phyloP scores from a whole-genome alignment of 2,113 vertebrate genomes.

The Ascaphus truei region DNA sequence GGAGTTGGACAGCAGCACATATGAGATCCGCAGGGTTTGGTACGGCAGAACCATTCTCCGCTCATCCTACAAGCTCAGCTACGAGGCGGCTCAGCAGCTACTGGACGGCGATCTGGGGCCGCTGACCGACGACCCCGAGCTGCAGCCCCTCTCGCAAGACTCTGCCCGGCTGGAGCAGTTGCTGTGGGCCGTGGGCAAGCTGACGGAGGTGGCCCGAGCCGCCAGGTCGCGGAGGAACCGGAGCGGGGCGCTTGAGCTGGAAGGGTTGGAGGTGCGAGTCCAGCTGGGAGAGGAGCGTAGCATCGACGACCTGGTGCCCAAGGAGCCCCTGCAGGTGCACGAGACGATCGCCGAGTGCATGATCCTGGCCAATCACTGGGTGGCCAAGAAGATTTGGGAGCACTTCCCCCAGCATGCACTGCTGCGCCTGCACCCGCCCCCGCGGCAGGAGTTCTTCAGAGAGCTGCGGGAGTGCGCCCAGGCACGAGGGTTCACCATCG shows the following conservation, averaged over 20 bases:
- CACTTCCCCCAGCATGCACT: conserved; percentile 80
- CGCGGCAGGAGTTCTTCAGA: conserved; percentile 81
- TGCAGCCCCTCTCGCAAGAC: conserved; percentile 51
- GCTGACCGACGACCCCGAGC: conserved; percentile 65
- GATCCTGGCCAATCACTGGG: conserved; percentile 98
- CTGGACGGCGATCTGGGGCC: conserved; percentile 63
- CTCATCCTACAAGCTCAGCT: conserved; percentile 88
- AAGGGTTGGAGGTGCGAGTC: conserved; percentile 83
- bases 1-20: conserved; percentile 74
- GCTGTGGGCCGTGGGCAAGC: conserved; percentile 64
- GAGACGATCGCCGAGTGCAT: conserved; percentile 94
- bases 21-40: conserved; percentile 64
- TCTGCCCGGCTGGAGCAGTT: conserved; percentile 61
- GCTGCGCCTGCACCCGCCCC: conserved; percentile 82
- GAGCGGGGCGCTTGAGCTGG: conserved; percentile 85
- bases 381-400: conserved; percentile 85
- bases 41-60: conserved; percentile 76
- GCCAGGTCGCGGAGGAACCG: conserved; percentile 68
- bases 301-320: conserved; percentile 83
- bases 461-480: conserved; percentile 77
- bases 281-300: conserved; percentile 82
- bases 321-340: conserved; percentile 87
- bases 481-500: conserved; percentile 76
- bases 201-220: conserved; percentile 75
- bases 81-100: conserved; percentile 84